Evolutionary conservation across 53 echinoderm and acorn worm genomes (phyloP), one percentile per base, ranked within the genome.

Genomic region (Paelopatides confundens): DNA sequence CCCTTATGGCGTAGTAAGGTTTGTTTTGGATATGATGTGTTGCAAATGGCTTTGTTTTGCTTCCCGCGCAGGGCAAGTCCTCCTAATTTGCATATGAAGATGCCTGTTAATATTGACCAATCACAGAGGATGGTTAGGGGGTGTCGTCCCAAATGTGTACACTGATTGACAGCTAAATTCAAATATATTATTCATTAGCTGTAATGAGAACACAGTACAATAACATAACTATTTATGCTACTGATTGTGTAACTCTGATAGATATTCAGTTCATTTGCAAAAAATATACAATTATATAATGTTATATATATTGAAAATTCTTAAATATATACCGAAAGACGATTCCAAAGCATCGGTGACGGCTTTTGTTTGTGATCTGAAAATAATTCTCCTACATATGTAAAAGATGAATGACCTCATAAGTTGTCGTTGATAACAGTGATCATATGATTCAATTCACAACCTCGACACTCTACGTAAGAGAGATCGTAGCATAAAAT

Each of bases 1-100:
- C 35, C 88, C 77, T 82, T 91, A 97, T 97, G 97, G 97, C 97
- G 97, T 95, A 97, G 97, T 97, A 97, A 86, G 65, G 65, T 83
- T 83, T 83, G 65, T 83, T 83, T 83, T 83, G 87, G 23, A 76
- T 69, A 63, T 54, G 65, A 69, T 69, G 87, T 93, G 90, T 93
- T 90, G 93, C 90, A 93, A n/a, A 93, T 90, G 93, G 87, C 93
- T 93, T 93, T 93, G 93, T 93, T 90, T 79, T 85, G 85, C 85
- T 88, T 92, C 76, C 66, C 71, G 87, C 71, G 58, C 71, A 77
- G 67, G 38, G 63, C 36, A 83, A 65, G 63, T 76, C 87, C 77
- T 79, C 49, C 66, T 87, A 51, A 90, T 93, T 90, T 90, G 90
- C 93, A 93, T 93, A 93, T 87, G 68, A 89, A 93, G 71, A 90